These are phyloP conservation scores for Rhabditoides inermis DNA, from an alignment of 2,888 invertebrate species.

Conservation along the genomic window DNA sequence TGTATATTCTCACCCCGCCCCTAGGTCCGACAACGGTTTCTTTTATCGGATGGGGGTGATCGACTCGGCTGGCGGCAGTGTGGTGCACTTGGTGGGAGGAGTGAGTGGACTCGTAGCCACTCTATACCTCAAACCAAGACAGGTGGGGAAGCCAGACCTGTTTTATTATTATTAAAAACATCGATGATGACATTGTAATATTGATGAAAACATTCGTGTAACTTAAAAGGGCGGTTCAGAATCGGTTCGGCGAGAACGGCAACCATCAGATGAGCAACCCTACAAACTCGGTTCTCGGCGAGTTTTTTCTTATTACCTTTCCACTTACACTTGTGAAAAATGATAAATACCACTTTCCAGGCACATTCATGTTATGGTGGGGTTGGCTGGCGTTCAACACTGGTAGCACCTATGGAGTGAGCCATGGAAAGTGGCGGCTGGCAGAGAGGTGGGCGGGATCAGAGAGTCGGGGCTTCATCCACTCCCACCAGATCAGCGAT, in stretches of 20 bases:
- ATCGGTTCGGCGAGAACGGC: conserved; percentile 34
- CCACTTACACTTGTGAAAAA: neutral
- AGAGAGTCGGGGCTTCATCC: conserved; percentile 4
- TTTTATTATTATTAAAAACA: no score
- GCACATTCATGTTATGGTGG: conserved; percentile 49
- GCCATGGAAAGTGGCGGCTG: conserved; percentile 38
- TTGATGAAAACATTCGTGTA: no score
- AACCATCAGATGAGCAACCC: conserved; percentile 40
- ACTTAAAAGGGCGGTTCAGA: no score
- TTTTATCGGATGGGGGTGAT: conserved; percentile 38
- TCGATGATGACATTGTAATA: no score
- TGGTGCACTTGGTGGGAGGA: conserved; percentile 44
- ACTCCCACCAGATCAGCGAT: conserved; percentile 34
- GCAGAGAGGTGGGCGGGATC: conserved; percentile 26
- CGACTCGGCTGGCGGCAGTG: conserved; percentile 45
- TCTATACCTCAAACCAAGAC: conserved; percentile 35
- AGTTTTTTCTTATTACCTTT: neutral
- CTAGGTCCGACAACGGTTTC: conserved; percentile 35
- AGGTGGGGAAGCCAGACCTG: no score
- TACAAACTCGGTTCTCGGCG: conserved; percentile 38
- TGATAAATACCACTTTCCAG: conserved; percentile 3
- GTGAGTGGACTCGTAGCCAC: conserved; percentile 43
- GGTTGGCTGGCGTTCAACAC: conserved; percentile 46
- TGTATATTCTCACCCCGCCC: no score
- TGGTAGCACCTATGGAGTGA: conserved; percentile 44